phyloP scores from a whole-genome alignment of 2,797 vertebrate genomes.

The Orestias chungarensis region DNA sequence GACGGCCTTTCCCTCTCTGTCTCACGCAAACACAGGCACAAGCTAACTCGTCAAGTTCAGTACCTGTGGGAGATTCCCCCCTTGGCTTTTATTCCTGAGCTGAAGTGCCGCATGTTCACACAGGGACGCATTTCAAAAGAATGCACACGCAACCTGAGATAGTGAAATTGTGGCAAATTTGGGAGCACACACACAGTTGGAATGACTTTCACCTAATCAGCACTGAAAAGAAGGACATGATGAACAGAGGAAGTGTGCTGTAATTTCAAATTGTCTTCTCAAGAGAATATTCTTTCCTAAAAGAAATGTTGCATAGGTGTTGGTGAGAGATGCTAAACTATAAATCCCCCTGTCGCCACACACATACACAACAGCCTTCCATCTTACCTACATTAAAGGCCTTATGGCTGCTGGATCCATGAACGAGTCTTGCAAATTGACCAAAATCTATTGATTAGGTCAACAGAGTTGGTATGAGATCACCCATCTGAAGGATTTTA shows the following conservation, averaged over 20 bases:
- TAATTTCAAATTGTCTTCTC: slow-evolving; percentile 32
- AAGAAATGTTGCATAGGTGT: slow-evolving; percentile 23
- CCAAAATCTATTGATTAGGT: too few relatives aligned
- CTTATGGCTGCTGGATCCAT: too few relatives aligned
- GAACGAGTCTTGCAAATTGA: background rate
- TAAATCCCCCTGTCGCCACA: too few relatives aligned
- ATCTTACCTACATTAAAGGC: too few relatives aligned
- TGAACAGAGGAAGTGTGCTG: slow-evolving; percentile 41
- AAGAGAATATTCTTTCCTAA: slow-evolving; percentile 34
- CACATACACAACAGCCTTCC: too few relatives aligned
- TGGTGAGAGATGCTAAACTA: slow-evolving; percentile 18
- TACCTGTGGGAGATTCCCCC: slow-evolving; percentile 70
- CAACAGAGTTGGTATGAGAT: background rate
- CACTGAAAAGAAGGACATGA: slow-evolving; percentile 53
- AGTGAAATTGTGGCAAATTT: slow-evolving; percentile 15
- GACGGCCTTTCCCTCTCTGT: slow-evolving; percentile 46
- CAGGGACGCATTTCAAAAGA: slow-evolving; percentile 42
- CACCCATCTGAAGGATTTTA: background rate
- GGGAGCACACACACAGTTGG: slow-evolving; percentile 29
- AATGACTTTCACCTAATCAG: slow-evolving; percentile 66
- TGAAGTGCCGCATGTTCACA: slow-evolving; percentile 37
- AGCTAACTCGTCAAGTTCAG: slow-evolving; percentile 28
- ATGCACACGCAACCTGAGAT: slow-evolving; percentile 24
- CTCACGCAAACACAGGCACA: slow-evolving; percentile 39
- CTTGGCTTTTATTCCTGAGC: slow-evolving; percentile 49